A percentile compares a stretch with the other conserved stretches of the same genome.
phyloP scores from a whole-genome alignment of 2,113 vertebrate genomes.

The Poicephalus meyeri region DNA sequence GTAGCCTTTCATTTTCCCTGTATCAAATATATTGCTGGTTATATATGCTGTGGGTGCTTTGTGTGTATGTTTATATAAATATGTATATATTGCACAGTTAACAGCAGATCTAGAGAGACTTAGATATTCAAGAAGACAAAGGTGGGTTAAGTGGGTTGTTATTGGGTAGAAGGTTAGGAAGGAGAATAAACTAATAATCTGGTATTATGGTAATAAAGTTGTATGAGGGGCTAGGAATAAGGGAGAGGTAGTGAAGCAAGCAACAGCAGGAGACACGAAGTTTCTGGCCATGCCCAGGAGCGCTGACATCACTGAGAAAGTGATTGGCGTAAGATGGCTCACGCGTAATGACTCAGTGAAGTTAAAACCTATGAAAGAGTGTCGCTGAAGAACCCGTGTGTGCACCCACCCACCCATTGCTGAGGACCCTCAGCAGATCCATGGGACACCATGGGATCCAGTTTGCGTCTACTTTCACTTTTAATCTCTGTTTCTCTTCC shows the following conservation, averaged over 20 bases:
- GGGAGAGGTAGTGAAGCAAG: background rate
- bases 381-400: too few relatives aligned
- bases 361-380: too few relatives aligned
- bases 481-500: too few relatives aligned
- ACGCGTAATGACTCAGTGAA: too few relatives aligned
- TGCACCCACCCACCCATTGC: too few relatives aligned
- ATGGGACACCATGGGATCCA: accelerated
- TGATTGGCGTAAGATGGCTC: too few relatives aligned
- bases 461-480: too few relatives aligned
- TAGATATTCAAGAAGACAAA: background rate
- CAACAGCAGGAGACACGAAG: background rate
- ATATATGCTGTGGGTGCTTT: accelerated
- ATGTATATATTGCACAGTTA: background rate
- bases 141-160: background rate
- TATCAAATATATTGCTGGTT: background rate
- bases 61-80: background rate
- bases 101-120: background rate
- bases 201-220: background rate
- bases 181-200: background rate
- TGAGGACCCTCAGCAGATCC: too few relatives aligned
- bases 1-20: background rate
- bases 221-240: background rate
- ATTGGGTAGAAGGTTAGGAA: background rate
- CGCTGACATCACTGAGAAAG: background rate
- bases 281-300: background rate